Base-by-base conservation (phyloP, 2,113 vertebrate genomes). In the Varanus komodoensis region DNA sequence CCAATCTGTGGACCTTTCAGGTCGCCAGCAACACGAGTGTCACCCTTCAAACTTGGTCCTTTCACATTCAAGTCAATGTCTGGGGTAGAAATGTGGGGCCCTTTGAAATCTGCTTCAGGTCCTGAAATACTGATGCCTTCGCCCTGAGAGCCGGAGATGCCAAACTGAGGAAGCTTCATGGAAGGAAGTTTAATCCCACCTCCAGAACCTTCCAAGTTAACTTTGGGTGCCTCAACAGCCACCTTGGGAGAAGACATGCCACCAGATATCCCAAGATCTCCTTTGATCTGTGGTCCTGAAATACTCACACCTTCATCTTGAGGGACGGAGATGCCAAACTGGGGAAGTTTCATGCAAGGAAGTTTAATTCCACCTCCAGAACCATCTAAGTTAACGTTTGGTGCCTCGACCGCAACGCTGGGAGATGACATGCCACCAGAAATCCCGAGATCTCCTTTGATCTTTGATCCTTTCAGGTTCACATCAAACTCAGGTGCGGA, bases 391-490 rank as follows among this genome's bases (percentile, higher is more conserved):
- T 91, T 61, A 3, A 84, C 3, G 0, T 91, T 81, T 0, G 97
- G 89, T 0, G 89, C 29, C 0, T 90, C 95, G 0, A 32, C 1
- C 0, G 96, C 83, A 0, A 57, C 75, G 23, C 93, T 73, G 2
- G 97, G 96, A 68, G 93, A 5, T 15, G 95, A 87, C 19, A 89
- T 0, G 8, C 94, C 92, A 25, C 94, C 93, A 52, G 97, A 95
- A 75, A 94, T 7, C 0, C 91, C 92, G 0, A 97, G 78, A 0
- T 97, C 96, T 69, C 97, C 97, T 91, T 97, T 96, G 74, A 97
- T 0, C 74, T 94, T 96, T 97, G 98, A 96, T 96, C 97, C 97
- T 95, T 97, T 96, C 92, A 97, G 50, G 87, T 92, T 96, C 14
- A 95, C 68, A 0, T 96, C 97, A 84, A 95, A 27, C 32, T 91